These are phyloP conservation scores for Vulpes vulpes DNA, from an alignment of 2,113 vertebrate species.

Conservation along the genomic window DNA sequence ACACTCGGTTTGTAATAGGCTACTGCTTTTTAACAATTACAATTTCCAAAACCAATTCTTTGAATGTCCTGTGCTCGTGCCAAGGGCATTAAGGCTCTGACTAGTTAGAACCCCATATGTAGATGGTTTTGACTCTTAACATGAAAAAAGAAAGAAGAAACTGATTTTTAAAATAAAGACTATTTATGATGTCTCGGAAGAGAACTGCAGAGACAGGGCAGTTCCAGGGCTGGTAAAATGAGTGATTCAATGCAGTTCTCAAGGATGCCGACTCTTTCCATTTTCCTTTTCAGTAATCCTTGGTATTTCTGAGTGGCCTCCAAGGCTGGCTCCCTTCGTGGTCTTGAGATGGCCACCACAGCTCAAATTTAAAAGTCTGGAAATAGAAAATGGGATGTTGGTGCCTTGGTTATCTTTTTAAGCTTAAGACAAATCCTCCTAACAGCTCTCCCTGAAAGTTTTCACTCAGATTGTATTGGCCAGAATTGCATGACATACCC, in stretches of 20 bases:
- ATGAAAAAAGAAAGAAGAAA: not conserved
- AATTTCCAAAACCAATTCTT: not conserved
- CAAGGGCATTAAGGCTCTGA: not conserved
- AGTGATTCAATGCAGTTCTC: not conserved
- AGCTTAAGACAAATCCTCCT: not conserved
- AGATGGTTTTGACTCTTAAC: not conserved
- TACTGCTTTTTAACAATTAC: not conserved
- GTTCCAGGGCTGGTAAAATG: not conserved
- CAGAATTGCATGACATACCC: not conserved
- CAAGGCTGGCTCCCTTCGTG: not conserved
- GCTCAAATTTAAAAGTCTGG: not conserved
- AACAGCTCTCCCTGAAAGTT: not conserved
- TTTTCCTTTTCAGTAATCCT: not conserved
- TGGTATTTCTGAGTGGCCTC: not conserved
- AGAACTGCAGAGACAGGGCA: not conserved
- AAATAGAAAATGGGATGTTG: not conserved
- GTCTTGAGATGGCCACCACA: not conserved
- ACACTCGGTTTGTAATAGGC: not conserved
- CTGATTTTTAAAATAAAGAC: not conserved
- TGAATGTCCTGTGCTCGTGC: not conserved
- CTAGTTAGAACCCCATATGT: not conserved
- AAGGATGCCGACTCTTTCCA: not conserved
- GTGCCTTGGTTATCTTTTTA: not conserved
- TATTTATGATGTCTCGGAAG: conserved; percentile 1
- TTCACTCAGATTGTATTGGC: not conserved